Evolutionary conservation across 2,888 invertebrate species (phyloP), one percentile per base, ranked within the genome.

Genomic region (Acrobasis consociella): DNA sequence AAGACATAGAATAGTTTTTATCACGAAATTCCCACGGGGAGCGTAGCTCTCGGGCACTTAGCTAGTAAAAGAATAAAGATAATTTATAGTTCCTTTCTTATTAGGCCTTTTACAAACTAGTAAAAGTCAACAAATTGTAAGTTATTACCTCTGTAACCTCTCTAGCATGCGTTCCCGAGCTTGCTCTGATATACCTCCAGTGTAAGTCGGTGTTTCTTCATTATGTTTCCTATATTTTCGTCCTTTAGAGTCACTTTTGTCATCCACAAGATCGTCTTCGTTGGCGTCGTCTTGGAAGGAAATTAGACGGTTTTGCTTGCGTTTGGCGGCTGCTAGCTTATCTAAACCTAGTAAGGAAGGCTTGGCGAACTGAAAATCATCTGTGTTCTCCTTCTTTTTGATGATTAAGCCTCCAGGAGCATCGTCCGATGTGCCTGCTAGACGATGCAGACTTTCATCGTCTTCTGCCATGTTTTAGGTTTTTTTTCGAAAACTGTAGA

Each of bases 141-240:
- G 13, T 17, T 55, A 31, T 17, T 85, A 93, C 78, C 88, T 92
- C 67, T 93, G 90, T 55, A 95, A 89, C 67, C 96, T 93, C 75
- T 96, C 95, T 42, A 95, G 86, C 77, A 97, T 93, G 55, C 97
- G 94, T 73, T 95, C 95, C 63, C 95, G 93, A 0, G 97, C 97
- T 79, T 95, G 95, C 63, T 95, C 94, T 38, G 97, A 97, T 22
- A 99, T 96, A 7, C 99, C 99, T 5, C 98, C 99, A 0, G 98
- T 98, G 78, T 99, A 95, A 0, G 98, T 97, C 0, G 99, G 99
- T 0, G 99, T 99, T 89, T 99, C 99, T 75, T 96, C 96, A 73
- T 95, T 94, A 11, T 95, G 93, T 58, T 94, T 93, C 58, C 99
- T 94, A 77, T 98, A 97, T 81, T 97, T 95, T 56, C 96, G 93